Base-by-base conservation (phyloP, 2,888 invertebrate genomes). In the Dione juno region DNA sequence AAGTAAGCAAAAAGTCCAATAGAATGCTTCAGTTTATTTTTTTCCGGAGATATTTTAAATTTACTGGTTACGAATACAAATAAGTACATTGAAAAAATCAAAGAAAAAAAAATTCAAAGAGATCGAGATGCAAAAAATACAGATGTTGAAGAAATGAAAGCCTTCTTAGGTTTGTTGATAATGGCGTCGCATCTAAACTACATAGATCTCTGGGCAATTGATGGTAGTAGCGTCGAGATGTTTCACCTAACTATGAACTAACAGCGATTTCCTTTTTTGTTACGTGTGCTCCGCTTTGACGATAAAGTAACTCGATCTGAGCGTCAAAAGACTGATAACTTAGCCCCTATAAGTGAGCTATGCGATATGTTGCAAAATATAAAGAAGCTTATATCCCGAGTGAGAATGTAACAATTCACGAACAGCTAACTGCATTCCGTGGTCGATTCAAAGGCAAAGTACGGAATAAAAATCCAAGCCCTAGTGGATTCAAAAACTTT, bases 141-240 rank as follows among this genome's bases (percentile, higher is more conserved):
- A 54, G 67, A 68, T 53, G 48, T 45, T 72, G 66, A 65, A 53
- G 71, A 76, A 76, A 69, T 76, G 13, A 68, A 70, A 67, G 74
- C 73, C 59, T 76, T 76, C 52, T 71, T 74, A 61, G 74, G 72
- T 40, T 69, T 74, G 45, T 65, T 69, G 59, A 71, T 70, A 65
- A 72, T 71, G 63, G 69, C 52, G 21, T 72, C 74, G 11, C 74
- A 74, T 54, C 52, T 75, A 57, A 77, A 74, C 69, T 75, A 72
- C 48, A 67, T 70, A 65, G 75, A 78, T 75, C 58, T 75, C 59
- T 67, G 77, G 78, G 74, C 76, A 77, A 69, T 68, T 72, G 76
- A 79, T 78, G 74, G 77, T 74, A 21, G 74, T 43, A 76, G 75
- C 52, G 69, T 75, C 48, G 53, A 77, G 52, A 72, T 74, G 54